Evolutionary conservation across 2,797 vertebrate species (phyloP), one percentile per base, ranked within the genome.

Genomic region (Tauraco hartlaubi): DNA sequence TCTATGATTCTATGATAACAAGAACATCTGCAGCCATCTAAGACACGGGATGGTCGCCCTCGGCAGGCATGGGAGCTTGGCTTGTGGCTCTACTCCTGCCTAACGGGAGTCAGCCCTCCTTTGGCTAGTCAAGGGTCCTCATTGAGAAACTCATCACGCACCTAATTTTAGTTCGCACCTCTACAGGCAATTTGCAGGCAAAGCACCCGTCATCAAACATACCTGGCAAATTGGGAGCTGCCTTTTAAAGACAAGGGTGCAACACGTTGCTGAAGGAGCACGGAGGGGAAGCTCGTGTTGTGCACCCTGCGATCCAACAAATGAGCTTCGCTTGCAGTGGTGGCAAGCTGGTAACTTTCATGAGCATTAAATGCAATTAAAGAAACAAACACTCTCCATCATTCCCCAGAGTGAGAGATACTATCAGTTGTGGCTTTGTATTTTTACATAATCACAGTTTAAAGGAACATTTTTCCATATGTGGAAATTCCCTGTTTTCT

Each of bases 401-500:
- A 82, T 93, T 95, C 96, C 90, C 89, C 91, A 96, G 92, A 95
- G 88, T 92, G 92, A 97, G 94, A 96, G 96, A 97, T 97, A 94
- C 22, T 88, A 96, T 97, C 94, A 88, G 90, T 46, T 94, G 94
- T 56, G 95, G 96, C 91, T 97, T 96, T 97, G 90, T 92, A 95
- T 96, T 97, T 97, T 97, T 96, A 97, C 94, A 96, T 96, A 96
- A 96, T 96, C 96, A 92, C 90, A 95, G 96, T 96, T 97, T 97
- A 97, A 97, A 97, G 96, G 94, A 94, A 95, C 91, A 92, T 97
- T 96, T 96, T 96, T 96, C 96, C 95, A 91, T 92, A 80, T 84
- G 95, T 96, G 97, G 97, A 97, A 97, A 97, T 97, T 97, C 97
- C 97, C 97, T 67, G 76, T 92, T 97, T 96, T 97, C 92, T 96